Evolutionary conservation across 2,888 invertebrate genomes (phyloP).

Genomic region (Parnassius mnemosyne): DNA sequence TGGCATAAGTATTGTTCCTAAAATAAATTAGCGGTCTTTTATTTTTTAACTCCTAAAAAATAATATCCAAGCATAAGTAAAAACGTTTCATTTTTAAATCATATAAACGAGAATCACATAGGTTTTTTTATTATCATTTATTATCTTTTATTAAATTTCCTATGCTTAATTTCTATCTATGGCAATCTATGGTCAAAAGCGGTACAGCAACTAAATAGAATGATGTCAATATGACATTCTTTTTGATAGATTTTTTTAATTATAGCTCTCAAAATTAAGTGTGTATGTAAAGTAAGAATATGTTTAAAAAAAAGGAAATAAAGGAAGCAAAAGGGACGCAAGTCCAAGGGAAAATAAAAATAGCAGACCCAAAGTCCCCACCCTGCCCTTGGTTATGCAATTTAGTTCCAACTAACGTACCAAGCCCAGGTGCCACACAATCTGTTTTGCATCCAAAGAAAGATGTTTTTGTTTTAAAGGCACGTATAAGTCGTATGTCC

Average conservation of each 20-base stretch:
- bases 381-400: conserved; percentile 58
- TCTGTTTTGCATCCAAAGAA: conserved; percentile 78
- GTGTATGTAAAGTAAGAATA: conserved; percentile 9
- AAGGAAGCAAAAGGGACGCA: conserved; percentile 41
- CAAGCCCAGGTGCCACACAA: conserved; percentile 53
- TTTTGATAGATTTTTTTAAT: not conserved
- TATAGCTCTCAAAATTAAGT: conserved; percentile 9
- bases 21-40: no score
- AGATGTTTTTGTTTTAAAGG: conserved; percentile 83
- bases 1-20: no score
- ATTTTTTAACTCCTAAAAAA: no score
- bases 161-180: not conserved
- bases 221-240: not conserved
- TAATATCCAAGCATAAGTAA: no score
- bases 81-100: no score
- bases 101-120: not conserved
- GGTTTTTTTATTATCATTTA: not conserved
- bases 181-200: not conserved
- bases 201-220: not conserved
- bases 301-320: conserved; percentile 24
- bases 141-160: not conserved
- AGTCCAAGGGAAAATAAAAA: conserved; percentile 37
- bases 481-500: not conserved
- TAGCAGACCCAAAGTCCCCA: conserved; percentile 18
- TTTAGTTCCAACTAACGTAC: conserved; percentile 57